Evolutionary conservation across 53 echinoderm and acorn worm species (phyloP).

Genomic region (Temnopleurus reevesii): DNA sequence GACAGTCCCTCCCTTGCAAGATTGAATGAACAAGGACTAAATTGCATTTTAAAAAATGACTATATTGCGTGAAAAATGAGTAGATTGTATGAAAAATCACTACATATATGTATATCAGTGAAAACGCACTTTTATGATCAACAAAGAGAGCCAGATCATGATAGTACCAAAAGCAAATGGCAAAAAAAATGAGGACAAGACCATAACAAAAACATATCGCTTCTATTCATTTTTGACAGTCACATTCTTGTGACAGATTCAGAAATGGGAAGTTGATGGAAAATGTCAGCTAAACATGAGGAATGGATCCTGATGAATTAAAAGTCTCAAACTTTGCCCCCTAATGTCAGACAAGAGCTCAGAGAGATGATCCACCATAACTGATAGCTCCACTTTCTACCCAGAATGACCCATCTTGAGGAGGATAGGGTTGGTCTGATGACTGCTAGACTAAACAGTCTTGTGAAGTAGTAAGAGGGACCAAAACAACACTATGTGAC

Average conservation of each 20-base stretch:
- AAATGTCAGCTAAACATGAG: slow-evolving; percentile 6
- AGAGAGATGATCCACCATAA: slow-evolving; percentile 5
- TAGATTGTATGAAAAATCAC: too few relatives aligned
- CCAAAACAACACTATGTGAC: neutral
- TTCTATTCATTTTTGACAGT: neutral
- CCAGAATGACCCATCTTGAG: neutral
- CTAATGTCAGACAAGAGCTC: neutral
- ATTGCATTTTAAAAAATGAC: neutral
- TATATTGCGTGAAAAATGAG: neutral
- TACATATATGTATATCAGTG: too few relatives aligned
- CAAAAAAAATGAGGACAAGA: neutral
- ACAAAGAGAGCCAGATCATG: neutral
- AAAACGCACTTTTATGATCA: neutral
- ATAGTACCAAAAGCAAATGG: neutral
- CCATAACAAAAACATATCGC: neutral
- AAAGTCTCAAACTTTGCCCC: slow-evolving; percentile 43
- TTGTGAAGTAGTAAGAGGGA: neutral
- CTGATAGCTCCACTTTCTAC: slow-evolving; percentile 19
- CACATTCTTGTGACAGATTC: neutral
- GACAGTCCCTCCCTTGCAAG: neutral
- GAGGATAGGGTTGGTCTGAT: neutral
- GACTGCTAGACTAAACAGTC: slow-evolving; percentile 34
- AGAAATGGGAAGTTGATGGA: neutral
- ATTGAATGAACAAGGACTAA: neutral
- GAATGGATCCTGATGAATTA: slow-evolving; percentile 24